Evolutionary conservation across 1,140 invertebrate species (phyloP).

Genomic region (Drosophila mojavensis): DNA sequence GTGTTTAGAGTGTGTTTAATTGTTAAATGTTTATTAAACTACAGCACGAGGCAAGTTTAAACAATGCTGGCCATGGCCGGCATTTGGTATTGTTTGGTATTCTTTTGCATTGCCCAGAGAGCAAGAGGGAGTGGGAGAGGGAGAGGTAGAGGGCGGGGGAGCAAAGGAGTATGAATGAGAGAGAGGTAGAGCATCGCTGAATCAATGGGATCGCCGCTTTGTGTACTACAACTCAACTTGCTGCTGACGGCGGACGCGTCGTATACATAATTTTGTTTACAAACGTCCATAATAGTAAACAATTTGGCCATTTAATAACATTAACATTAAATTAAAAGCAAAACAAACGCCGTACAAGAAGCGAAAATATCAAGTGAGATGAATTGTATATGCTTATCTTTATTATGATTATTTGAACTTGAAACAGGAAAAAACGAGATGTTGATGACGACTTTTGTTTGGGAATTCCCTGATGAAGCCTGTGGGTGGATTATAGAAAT

Average conservation of each 20-base stretch:
- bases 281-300: slow-evolving; percentile 81
- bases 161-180: background rate
- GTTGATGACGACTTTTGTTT: slow-evolving; percentile 76
- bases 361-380: slow-evolving; percentile 18
- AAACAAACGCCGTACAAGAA: slow-evolving; percentile 68
- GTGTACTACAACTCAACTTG: slow-evolving; percentile 60
- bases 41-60: slow-evolving; percentile 66
- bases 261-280: slow-evolving; percentile 83
- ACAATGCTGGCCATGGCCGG: slow-evolving; percentile 63
- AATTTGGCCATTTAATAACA: slow-evolving; percentile 83
- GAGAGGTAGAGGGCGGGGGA: background rate
- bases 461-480: slow-evolving; percentile 65
- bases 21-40: slow-evolving; percentile 83
- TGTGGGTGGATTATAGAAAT: background rate
- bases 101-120: slow-evolving; percentile 24
- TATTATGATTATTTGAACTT: slow-evolving; percentile 82
- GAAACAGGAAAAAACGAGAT: slow-evolving; percentile 46
- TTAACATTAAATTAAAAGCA: slow-evolving; percentile 83
- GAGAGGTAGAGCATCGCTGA: slow-evolving; percentile 11
- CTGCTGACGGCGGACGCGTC: slow-evolving; percentile 39
- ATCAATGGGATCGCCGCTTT: slow-evolving; percentile 54
- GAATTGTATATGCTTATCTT: slow-evolving; percentile 67
- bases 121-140: background rate
- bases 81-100: slow-evolving; percentile 46
- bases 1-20: slow-evolving; percentile 82